Evolutionary conservation across 2,113 vertebrate species (phyloP), one percentile per base, ranked within the genome.

Genomic region (Pseudorhombus dupliciocellatus): DNA sequence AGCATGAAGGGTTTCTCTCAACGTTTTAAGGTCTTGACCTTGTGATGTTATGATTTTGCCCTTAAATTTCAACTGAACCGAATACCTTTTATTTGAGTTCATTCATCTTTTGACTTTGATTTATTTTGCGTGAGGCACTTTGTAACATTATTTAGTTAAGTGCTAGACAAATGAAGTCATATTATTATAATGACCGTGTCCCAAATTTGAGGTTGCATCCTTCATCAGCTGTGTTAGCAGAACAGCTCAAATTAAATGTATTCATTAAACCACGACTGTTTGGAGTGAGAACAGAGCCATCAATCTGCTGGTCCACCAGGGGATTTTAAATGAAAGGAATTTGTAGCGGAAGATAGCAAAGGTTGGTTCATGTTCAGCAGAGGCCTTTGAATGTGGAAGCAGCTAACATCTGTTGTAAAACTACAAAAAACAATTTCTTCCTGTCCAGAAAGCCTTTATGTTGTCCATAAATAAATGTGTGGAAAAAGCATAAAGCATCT

Each of bases 401-500:
- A 56, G 51, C 22, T 18, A 30, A 34, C 58, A 60, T 57, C 53
- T 58, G 51, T 61, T 69, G 56, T 60, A 61, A 79, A 24, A 55
- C 12, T 20, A 31, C 53, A 31, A 16, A 70, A 53, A 9, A 14
- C 15, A 46, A 46, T 16, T 16, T 46, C 42, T 46, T 75, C 76
- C 61, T 30, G 20, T 25, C 63, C 24, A 55, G 31, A 56, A 58
- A 75, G 46, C 31, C 56, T 72, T 57, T 31, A 62, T 5, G 3
- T n/a, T 46, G 42, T 34, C 46, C 79, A 73, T 83, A 84, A 80
- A 75, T 76, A 54, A 57, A 63, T 74, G 55, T 34, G 56, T 56
- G 25, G 60, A 70, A 78, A 57, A 79, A 40, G 48, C 66, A 34
- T 20, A 7, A 21, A 69, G 66, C 56, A 77, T 77, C 66, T 77